A percentile compares a stretch with the other conserved stretches of the same genome.
Conservation (phyloP, 2,113 vertebrate species). For the Tetraodon nigroviridis region DNA sequence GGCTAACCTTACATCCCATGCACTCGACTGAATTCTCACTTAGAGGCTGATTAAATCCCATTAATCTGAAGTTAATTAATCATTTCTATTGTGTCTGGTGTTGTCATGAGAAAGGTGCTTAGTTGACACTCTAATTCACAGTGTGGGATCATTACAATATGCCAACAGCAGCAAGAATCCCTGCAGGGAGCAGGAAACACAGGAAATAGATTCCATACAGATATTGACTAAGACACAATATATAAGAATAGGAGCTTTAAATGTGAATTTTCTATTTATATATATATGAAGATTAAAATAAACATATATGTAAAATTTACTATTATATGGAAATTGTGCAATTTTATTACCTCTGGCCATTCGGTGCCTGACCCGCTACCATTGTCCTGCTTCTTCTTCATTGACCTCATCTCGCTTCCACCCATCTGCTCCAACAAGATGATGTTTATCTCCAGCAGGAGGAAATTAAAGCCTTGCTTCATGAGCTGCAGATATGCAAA, state of each 20-base stretch:
- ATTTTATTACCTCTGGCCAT: slow-evolving; percentile 69
- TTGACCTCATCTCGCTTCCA: slow-evolving; percentile 69
- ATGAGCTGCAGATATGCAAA: slow-evolving; percentile 90
- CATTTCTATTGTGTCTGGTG: slow-evolving; percentile 63
- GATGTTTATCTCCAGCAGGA: slow-evolving; percentile 97
- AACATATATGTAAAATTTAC: slow-evolving; percentile 21
- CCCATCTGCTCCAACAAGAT: slow-evolving; percentile 94
- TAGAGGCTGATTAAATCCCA: slow-evolving; percentile 55
- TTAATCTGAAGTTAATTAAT: slow-evolving; percentile 64
- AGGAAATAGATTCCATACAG: slow-evolving; percentile 54
- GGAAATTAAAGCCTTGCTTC: slow-evolving; percentile 95
- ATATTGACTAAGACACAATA: slow-evolving; percentile 34
- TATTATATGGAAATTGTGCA: slow-evolving; percentile 66
- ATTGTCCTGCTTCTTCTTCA: slow-evolving; percentile 68
- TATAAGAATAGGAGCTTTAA: slow-evolving; percentile 24
- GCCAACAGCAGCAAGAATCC: slow-evolving; percentile 50
- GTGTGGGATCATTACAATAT: slow-evolving; percentile 53
- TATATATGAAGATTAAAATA: background rate
- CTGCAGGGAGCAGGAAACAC: slow-evolving; percentile 50
- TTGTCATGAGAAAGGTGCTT: slow-evolving; percentile 68
- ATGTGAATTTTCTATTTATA: slow-evolving; percentile 45
- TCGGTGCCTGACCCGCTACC: slow-evolving; percentile 58
- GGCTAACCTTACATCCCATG: slow-evolving; percentile 25
- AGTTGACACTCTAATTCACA: slow-evolving; percentile 69
- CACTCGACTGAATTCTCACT: slow-evolving; percentile 33